A percentile compares a stretch with the other conserved stretches of the same genome.
phyloP scores from a whole-genome alignment of 2,113 vertebrate species.

The Callaeas wilsoni region DNA sequence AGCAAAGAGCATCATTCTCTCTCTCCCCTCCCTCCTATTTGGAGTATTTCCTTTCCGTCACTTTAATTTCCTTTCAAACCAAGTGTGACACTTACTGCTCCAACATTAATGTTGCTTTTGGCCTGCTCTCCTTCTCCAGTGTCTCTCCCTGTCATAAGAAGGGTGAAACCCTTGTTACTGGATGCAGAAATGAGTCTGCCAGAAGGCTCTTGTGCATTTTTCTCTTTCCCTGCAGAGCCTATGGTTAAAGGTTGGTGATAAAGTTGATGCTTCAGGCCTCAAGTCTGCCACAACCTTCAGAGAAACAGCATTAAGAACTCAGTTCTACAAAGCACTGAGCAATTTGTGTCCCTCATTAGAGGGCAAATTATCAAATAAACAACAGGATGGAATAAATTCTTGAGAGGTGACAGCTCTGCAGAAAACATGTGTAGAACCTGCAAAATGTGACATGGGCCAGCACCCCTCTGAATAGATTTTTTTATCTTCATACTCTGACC shows the following conservation, averaged over 20 bases:
- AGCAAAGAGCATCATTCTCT: not conserved
- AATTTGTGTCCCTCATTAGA: not conserved
- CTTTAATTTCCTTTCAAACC: not conserved
- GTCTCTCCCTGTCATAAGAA: not conserved
- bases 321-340: not conserved
- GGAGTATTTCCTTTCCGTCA: not conserved
- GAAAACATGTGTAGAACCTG: not conserved
- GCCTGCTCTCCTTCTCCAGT: not conserved
- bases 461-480: not conserved
- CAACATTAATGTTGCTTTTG: not conserved
- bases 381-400: not conserved
- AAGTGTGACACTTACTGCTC: not conserved
- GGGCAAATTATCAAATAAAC: not conserved
- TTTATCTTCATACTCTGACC: not conserved
- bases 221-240: not conserved
- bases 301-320: not conserved
- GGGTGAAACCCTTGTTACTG: not conserved
- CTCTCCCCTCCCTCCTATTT: not conserved
- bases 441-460: accelerated
- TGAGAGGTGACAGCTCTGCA: not conserved
- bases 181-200: not conserved
- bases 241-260: not conserved
- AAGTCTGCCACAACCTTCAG: accelerated
- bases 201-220: not conserved
- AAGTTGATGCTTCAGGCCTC: not conserved